Conservation (phyloP, 1,140 invertebrate species). For the Luehdorfia chinensis region DNA sequence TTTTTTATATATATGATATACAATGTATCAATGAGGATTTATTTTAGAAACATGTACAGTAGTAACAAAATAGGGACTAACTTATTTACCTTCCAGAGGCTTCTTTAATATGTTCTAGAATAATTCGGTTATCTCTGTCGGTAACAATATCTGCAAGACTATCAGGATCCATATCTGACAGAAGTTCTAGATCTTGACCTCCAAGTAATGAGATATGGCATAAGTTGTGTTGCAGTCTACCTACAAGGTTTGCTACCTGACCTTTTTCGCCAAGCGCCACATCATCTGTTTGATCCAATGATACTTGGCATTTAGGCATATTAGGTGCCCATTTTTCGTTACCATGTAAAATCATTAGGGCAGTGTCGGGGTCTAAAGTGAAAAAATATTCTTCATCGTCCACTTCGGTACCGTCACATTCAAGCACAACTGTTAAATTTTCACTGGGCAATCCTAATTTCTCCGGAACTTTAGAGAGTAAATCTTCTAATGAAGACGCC, state of each 20-base stretch:
- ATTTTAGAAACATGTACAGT: no score
- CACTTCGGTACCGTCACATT: constrained; percentile 91
- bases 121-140: constrained; percentile 85
- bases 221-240: constrained; percentile 85
- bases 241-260: constrained; percentile 81
- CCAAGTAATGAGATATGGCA: constrained; percentile 89
- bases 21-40: no score
- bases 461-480: constrained; percentile 83
- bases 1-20: no score
- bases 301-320: constrained; percentile 77
- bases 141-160: constrained; percentile 87
- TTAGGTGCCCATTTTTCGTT: constrained; percentile 84
- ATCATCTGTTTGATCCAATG: constrained; percentile 84
- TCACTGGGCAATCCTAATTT: constrained; percentile 81
- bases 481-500: constrained; percentile 85
- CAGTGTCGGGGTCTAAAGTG: constrained; percentile 88
- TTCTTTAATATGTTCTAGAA: constrained; percentile 90
- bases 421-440: constrained; percentile 86
- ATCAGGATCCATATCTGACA: constrained; percentile 92
- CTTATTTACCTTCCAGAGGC: constrained; percentile 83
- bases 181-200: constrained; percentile 86
- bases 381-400: constrained; percentile 93
- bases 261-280: constrained; percentile 75
- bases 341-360: constrained; percentile 86
- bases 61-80: no score